Conservation (phyloP, 2,113 vertebrate species). For the Siphamia tubifer region DNA sequence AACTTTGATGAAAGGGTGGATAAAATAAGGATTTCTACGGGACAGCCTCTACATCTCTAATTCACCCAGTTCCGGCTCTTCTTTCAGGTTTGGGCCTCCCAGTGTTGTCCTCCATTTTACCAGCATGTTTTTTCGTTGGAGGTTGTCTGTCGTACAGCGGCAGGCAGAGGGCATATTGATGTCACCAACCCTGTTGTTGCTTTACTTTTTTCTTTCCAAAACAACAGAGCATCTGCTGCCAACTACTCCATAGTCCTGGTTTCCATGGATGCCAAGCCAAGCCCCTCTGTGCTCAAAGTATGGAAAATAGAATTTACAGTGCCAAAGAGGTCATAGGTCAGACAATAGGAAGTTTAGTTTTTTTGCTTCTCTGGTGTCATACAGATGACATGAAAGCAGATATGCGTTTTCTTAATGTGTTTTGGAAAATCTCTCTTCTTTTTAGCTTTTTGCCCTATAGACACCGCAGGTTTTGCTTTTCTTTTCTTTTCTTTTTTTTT, state of each 20-base stretch:
- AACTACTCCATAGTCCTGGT: conserved; percentile 72
- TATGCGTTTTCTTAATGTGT: too few species aligned
- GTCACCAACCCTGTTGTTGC: conserved; percentile 62
- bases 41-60: conserved; percentile 17
- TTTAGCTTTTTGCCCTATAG: too few species aligned
- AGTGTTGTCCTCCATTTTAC: conserved; percentile 70
- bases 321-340: conserved; percentile 71
- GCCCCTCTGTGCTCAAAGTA: conserved; percentile 48
- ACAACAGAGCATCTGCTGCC: conserved; percentile 73
- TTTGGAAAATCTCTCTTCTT: too few species aligned
- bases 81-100: conserved; percentile 35
- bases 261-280: conserved; percentile 55
- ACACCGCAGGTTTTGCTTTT: not conserved
- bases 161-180: conserved; percentile 71
- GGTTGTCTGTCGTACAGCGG: conserved; percentile 52
- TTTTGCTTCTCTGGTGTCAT: not conserved
- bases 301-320: conserved; percentile 56
- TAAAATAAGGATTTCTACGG: too few species aligned
- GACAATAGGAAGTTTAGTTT: conserved; percentile 38
- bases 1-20: too few species aligned
- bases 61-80: conserved; percentile 28
- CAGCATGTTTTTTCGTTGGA: conserved; percentile 58
- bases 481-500: not conserved
- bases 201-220: conserved; percentile 53
- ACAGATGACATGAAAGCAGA: not conserved